Conservation (phyloP, 2,797 vertebrate genomes). For the Acanthurus lineatus region DNA sequence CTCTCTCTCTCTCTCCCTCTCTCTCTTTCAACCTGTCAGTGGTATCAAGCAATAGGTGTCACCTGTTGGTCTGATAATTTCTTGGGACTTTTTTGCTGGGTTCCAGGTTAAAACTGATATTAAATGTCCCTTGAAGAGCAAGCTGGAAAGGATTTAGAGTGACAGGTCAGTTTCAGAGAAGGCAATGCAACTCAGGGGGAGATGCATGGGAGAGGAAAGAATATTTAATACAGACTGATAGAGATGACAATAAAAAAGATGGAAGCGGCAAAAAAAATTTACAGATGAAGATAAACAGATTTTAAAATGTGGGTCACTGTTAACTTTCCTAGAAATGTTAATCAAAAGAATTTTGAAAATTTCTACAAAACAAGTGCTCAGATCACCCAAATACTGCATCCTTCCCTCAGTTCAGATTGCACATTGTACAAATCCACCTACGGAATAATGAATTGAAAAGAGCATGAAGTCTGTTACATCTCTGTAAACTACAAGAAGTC, state of each 20-base stretch:
- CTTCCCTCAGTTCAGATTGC: constrained; percentile 6
- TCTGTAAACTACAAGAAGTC: constrained; percentile 54
- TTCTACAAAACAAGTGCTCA: background rate
- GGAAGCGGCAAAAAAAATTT: no score
- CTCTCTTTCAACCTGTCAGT: constrained; percentile 31
- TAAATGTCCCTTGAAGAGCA: constrained; percentile 20
- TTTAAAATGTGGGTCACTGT: constrained; percentile 3
- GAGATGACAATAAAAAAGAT: no score
- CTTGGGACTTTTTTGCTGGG: constrained; percentile 7
- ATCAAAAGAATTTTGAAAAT: background rate
- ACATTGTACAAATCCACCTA: constrained; percentile 28
- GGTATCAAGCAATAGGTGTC: constrained; percentile 53
- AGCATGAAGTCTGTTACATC: constrained; percentile 58
- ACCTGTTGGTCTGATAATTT: constrained; percentile 48
- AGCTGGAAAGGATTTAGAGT: background rate
- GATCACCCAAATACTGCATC: background rate
- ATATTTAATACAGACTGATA: background rate
- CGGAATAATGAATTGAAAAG: constrained; percentile 62
- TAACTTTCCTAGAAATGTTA: constrained; percentile 4
- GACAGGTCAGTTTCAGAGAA: constrained; percentile 15
- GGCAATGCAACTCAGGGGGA: background rate
- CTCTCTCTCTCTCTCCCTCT: background rate
- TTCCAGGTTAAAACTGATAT: constrained; percentile 13
- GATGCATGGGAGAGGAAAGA: background rate
- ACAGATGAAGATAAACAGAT: background rate